These are phyloP conservation scores for Rhinophrynus dorsalis DNA, from an alignment of 2,797 vertebrate species.

Conservation along the genomic window DNA sequence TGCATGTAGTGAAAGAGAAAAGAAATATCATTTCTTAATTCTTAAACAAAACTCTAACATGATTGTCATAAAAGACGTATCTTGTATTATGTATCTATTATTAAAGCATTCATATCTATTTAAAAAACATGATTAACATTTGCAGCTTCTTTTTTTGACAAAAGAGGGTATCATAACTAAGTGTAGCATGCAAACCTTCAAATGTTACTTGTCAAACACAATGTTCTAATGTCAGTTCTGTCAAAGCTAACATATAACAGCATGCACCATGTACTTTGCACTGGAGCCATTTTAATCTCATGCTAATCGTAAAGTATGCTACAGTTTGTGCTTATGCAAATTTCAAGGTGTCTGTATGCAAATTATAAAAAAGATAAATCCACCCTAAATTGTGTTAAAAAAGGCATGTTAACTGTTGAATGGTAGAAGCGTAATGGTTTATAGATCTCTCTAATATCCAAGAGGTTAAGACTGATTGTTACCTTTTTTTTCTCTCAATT, in stretches of 20 bases:
- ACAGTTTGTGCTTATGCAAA: conserved; percentile 38
- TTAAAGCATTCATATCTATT: background rate
- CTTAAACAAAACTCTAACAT: too few species aligned
- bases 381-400: background rate
- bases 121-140: background rate
- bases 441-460: too few species aligned
- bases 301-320: conserved; percentile 16
- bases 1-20: too few species aligned
- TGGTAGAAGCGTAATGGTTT: too few species aligned
- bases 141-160: background rate
- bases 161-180: background rate
- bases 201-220: conserved; percentile 27
- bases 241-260: conserved; percentile 18
- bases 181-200: background rate
- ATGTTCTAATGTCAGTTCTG: conserved; percentile 17
- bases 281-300: conserved; percentile 20
- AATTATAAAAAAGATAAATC: conserved; percentile 19
- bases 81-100: too few species aligned
- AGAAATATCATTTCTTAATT: too few species aligned
- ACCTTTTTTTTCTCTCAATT: too few species aligned
- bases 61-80: too few species aligned
- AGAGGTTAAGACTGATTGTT: too few species aligned
- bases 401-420: too few species aligned
- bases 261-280: conserved; percentile 13
- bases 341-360: background rate